phyloP scores from a whole-genome alignment of 1,140 invertebrate species.

The Brachionus calyciflorus region DNA sequence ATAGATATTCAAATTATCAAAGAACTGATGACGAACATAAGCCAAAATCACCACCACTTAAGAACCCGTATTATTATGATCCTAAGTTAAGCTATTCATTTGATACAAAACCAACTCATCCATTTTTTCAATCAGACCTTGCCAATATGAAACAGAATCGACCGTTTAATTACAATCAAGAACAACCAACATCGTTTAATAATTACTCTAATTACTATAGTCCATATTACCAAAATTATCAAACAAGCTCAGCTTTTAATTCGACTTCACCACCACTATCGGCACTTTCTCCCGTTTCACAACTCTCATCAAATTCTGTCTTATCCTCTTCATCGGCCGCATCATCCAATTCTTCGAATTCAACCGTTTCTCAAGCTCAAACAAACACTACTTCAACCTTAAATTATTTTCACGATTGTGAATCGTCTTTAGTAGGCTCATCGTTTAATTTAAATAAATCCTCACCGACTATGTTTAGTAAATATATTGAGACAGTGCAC shows the following conservation, averaged over 20 bases:
- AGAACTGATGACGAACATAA: not conserved
- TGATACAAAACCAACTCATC: not conserved
- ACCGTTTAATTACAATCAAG: not conserved
- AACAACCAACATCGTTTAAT: not conserved
- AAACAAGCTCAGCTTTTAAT: not conserved
- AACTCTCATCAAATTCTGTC: constrained; percentile 5
- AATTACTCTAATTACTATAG: too few relatives aligned
- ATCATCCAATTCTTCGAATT: constrained; percentile 19
- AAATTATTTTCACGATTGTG: constrained; percentile 6
- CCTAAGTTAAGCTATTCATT: not conserved
- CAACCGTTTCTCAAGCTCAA: constrained; percentile 18
- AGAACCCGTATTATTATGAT: constrained; percentile 4
- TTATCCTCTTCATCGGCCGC: not conserved
- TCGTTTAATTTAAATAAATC: constrained; percentile 24
- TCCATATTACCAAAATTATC: too few relatives aligned
- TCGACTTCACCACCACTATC: not conserved
- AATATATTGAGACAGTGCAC: constrained; percentile 43
- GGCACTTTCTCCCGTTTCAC: not conserved
- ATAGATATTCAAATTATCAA: not conserved
- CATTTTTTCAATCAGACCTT: constrained; percentile 12
- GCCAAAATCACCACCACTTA: not conserved
- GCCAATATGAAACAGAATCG: not conserved
- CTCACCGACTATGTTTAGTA: constrained; percentile 1
- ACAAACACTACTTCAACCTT: constrained; percentile 26
- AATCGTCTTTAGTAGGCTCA: not conserved